Evolutionary conservation across 2,888 invertebrate genomes (phyloP), one percentile per base, ranked within the genome.

Genomic region (Cepaea hortensis): DNA sequence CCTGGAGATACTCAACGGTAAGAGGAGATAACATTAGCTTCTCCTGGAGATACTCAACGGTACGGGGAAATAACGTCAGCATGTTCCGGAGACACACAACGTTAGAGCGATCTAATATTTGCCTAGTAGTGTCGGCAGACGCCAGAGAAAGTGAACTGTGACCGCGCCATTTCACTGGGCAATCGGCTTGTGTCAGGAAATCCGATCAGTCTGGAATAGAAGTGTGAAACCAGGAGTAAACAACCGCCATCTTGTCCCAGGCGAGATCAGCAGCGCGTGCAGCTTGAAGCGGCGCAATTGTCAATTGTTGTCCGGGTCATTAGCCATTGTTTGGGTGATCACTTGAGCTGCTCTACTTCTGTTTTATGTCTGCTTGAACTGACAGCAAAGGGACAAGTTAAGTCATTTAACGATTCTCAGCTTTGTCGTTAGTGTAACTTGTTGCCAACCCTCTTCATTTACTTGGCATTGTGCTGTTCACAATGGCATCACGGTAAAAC

Each of bases 261-360:
- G 48, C 48, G 75, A 48, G 75, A 75, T 75, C 48, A 75, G 15
- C 48, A 75, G 75, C 75, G 75, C 50, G 75, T 75, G 75, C 75
- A 73, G 9, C 46, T 13, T 75, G 20, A 48, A 75, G 48, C 46
- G 75, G 18, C 75, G 50, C 18, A 18, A 75, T 18, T 20, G 48
- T 48, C 13, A 75, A 75, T 3, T 75, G 75, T 75, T 18, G 48
- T 20, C 48, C 75, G 13, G 75, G 11, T 18, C 6, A 48, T 50
- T 18, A 13, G 20, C 6, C 20, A 6, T 15, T 48, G 50, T 48
- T 50, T 75, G 50, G 75, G 50, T 3, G 48, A 13, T 35, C 11
- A 50, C 50, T 75, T 48, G 46, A 48, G 48, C 48, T 75, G 48
- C 48, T 20, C 3, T 5, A 2, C 3, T 50, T 75, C 4, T 4